Percentiles rank a stretch among this genome's conserved stretches.
These are phyloP conservation scores for Sylvia atricapilla DNA, from an alignment of 2,113 vertebrate genomes.

Conservation along the genomic window DNA sequence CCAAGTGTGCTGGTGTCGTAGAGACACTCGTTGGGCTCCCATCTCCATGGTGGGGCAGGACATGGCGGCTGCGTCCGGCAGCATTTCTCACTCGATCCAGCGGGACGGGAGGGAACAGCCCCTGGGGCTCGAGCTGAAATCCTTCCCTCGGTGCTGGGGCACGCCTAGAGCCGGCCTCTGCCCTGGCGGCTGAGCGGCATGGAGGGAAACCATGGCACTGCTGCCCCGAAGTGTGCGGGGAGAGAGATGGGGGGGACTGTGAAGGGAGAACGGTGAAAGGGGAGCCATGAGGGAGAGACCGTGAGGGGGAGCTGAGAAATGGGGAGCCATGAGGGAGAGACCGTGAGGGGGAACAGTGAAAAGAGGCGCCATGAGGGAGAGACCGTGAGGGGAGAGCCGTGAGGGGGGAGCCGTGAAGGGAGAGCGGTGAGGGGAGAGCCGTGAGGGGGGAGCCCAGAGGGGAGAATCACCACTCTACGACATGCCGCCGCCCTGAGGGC, in stretches of 20 bases:
- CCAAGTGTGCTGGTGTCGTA: background rate
- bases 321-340: no score
- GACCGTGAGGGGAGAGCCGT: background rate
- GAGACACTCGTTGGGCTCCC: rapidly evolving
- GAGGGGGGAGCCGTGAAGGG: background rate
- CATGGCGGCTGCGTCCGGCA: rapidly evolving
- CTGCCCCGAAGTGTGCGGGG: background rate
- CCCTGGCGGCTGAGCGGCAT: background rate
- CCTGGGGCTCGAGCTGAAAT: rapidly evolving
- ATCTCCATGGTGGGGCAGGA: background rate
- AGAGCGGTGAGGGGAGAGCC: no score
- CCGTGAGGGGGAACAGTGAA: background rate
- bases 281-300: no score
- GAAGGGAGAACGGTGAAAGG: no score
- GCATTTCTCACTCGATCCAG: background rate
- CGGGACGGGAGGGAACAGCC: rapidly evolving
- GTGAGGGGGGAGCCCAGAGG: background rate
- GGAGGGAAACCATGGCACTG: background rate
- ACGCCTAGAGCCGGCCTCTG: background rate
- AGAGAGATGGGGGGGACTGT: no score
- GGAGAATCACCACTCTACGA: rapidly evolving
- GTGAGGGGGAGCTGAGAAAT: background rate
- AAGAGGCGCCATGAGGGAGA: background rate
- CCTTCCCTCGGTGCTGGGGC: rapidly evolving
- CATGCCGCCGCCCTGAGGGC: background rate